These are phyloP conservation scores for Drosophila lutescens DNA, from an alignment of 2,888 invertebrate species.

Conservation along the genomic window DNA sequence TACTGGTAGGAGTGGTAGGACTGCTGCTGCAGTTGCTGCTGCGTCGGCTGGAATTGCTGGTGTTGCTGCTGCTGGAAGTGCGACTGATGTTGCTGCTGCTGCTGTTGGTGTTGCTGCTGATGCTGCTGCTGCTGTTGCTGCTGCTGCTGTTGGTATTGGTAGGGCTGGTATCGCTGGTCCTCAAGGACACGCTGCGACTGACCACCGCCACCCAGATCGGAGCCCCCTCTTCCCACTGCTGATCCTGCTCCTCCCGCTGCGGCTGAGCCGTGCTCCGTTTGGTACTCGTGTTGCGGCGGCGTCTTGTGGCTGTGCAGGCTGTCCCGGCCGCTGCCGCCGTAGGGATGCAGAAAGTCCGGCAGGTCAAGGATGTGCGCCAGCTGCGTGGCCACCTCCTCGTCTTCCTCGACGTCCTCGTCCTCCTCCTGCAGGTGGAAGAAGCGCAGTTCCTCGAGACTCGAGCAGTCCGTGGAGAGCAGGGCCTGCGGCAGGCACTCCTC, in stretches of 20 bases:
- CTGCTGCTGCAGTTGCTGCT: constrained; percentile 64
- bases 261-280: constrained; percentile 72
- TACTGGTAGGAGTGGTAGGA: constrained; percentile 66
- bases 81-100: constrained; percentile 56
- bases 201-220: constrained; percentile 29
- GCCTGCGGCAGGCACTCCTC: constrained; percentile 70
- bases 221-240: constrained; percentile 1
- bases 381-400: constrained; percentile 66
- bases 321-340: constrained; percentile 70
- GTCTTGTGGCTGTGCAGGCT: constrained; percentile 76
- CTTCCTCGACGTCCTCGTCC: constrained; percentile 62
- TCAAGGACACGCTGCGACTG: constrained; percentile 55
- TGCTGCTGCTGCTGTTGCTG: constrained; percentile 40
- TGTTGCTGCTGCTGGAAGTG: constrained; percentile 52
- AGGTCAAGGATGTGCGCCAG: constrained; percentile 73
- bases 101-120: constrained; percentile 61
- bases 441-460: constrained; percentile 70
- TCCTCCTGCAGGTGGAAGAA: constrained; percentile 53
- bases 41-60: constrained; percentile 47
- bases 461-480: constrained; percentile 68
- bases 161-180: constrained; percentile 63
- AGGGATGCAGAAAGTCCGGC: constrained; percentile 72
- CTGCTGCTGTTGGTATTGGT: constrained; percentile 24
- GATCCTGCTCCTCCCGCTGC: constrained; percentile 27
- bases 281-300: constrained; percentile 72